Base-by-base conservation (phyloP, 1,140 invertebrate species). In the Hypothenemus hampei region DNA sequence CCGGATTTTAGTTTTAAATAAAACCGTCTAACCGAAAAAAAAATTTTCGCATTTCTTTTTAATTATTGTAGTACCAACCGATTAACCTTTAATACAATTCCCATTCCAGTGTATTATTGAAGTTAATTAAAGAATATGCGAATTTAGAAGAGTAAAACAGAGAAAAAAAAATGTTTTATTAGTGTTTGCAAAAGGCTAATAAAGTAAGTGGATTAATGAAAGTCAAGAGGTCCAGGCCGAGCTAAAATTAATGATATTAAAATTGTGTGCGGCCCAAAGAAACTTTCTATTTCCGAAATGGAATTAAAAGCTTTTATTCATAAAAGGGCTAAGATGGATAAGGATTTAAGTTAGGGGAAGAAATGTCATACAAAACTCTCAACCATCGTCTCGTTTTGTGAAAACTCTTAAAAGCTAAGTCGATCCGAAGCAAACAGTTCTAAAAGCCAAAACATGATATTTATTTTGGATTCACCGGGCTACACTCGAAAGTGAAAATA, bases 291-390 rank as follows among this genome's bases (percentile, higher is more conserved):
- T 54, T 54, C 39, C 26, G 18, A 52, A 52, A 35, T 52, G 39
- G 51, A 54, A 54, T 54, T 45, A 54, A 54, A 54, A 54, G 51
- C 51, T 54, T 54, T 54, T 54, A 46, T 46, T 54, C 24, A 46
- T 54, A 40, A 45, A 54, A 54, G 41, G 43, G 43, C 36, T 46
- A 26, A 54, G 39, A 45, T 54, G 51, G 51, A 53, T 53, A 51
- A 39, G 39, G n/a, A 48, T 19, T 37, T 20, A 40, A 33, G 19
- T 16, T 26, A 31, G 31, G 45, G 31, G 36, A 39, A 31, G 48
- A 40, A 50, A 50, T 50, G 48, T 40, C 36, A 50, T 41, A 50
- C 35, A 50, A 50, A 50, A 47, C 15, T 47, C 45, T 47, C 13
- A 13, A n/a, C 15, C 4, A 44, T 44, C 20, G n/a, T n/a, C n/a